Percentiles rank a stretch among this genome's conserved stretches.
phyloP scores from a whole-genome alignment of 1,140 invertebrate species.

The Trichonephila clavipes region DNA sequence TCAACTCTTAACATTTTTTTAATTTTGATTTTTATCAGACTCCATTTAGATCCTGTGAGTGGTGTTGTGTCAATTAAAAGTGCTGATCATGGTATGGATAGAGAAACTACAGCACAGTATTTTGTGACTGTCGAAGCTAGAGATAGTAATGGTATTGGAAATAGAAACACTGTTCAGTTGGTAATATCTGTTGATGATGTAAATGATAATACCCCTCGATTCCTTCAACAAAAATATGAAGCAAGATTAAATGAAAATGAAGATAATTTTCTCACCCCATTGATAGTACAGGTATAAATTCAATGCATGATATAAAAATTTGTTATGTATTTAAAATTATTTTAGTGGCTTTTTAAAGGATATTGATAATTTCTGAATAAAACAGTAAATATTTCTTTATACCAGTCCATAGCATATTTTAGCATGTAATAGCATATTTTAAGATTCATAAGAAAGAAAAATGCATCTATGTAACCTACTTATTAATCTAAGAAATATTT shows the following conservation, averaged over 20 bases:
- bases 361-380: too few species aligned
- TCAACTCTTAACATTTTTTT: neutral
- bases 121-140: constrained; percentile 95
- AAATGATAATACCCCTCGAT: constrained; percentile 92
- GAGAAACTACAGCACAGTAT: constrained; percentile 91
- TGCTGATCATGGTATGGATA: constrained; percentile 87
- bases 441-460: too few species aligned
- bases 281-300: constrained; percentile 88
- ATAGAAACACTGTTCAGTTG: constrained; percentile 92
- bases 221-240: constrained; percentile 91
- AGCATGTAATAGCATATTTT: too few species aligned
- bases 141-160: constrained; percentile 92
- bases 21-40: constrained; percentile 83
- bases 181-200: constrained; percentile 92
- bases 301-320: too few species aligned
- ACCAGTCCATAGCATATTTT: too few species aligned
- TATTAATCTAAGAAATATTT: too few species aligned
- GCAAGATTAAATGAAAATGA: constrained; percentile 91
- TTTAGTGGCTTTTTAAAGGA: too few species aligned
- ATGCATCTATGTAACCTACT: too few species aligned
- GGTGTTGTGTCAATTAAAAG: constrained; percentile 90
- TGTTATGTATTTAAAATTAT: too few species aligned
- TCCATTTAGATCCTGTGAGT: constrained; percentile 89
- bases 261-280: constrained; percentile 87
- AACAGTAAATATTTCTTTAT: too few species aligned